Evolutionary conservation across 2,888 invertebrate species (phyloP).

Genomic region (Cephus sareptanus): DNA sequence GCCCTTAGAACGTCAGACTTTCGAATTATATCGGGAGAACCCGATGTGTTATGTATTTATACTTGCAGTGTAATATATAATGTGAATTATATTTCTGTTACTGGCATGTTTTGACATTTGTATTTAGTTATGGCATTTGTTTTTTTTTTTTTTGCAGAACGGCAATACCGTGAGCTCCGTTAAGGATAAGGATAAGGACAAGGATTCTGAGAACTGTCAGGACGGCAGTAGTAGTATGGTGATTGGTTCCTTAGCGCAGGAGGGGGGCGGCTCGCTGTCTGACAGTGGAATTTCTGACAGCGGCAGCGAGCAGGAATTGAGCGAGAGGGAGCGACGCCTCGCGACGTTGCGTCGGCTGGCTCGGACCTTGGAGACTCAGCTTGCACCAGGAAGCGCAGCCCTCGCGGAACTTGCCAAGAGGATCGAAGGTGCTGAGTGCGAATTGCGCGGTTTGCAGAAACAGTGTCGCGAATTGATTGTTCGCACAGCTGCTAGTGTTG

Average conservation of each 20-base stretch:
- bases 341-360: constrained; percentile 76
- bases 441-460: constrained; percentile 76
- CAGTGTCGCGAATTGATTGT: constrained; percentile 76
- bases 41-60: no score
- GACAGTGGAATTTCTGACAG: constrained; percentile 86
- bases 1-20: no score
- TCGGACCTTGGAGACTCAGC: constrained; percentile 74
- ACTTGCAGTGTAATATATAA: no score
- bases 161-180: constrained; percentile 23
- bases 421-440: constrained; percentile 78
- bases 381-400: constrained; percentile 76
- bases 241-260: constrained; percentile 53
- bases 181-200: constrained; percentile 24
- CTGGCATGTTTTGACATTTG: no score
- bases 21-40: no score
- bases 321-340: constrained; percentile 76
- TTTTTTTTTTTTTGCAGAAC: constrained; percentile 41
- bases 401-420: constrained; percentile 76
- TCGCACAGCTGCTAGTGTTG: constrained; percentile 69
- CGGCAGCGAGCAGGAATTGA: constrained; percentile 75
- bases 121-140: not conserved
- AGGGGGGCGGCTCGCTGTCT: constrained; percentile 77
- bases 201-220: constrained; percentile 9
- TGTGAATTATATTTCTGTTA: no score
- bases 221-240: constrained; percentile 37